Conservation (phyloP, 2,888 invertebrate species). For the Polydrusus pterygomalis region DNA sequence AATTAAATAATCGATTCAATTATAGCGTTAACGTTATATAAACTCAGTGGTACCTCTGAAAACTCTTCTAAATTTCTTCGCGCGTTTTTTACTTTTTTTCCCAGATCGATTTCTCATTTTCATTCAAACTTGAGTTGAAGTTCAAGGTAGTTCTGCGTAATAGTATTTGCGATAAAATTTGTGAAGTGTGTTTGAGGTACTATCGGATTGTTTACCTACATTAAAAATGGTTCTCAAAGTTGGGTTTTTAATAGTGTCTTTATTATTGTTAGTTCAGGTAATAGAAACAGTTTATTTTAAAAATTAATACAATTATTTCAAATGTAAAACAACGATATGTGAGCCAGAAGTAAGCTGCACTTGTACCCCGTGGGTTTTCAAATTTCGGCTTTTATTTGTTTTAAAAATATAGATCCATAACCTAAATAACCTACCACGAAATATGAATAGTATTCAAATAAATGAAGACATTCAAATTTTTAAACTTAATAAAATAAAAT, state of each 20-base stretch:
- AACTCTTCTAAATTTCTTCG: constrained; percentile 14
- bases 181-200: not conserved
- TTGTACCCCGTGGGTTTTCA: too few relatives aligned
- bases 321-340: too few relatives aligned
- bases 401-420: too few relatives aligned
- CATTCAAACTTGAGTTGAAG: constrained; percentile 20
- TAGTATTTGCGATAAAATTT: not conserved
- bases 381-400: too few relatives aligned
- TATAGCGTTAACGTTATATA: not conserved
- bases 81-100: constrained; percentile 18
- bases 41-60: not conserved
- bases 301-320: too few relatives aligned
- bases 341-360: too few relatives aligned
- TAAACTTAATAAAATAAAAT: too few relatives aligned
- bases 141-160: not conserved
- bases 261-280: constrained; percentile 43
- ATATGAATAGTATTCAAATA: too few relatives aligned
- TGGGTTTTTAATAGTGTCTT: constrained; percentile 27
- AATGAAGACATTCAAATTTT: too few relatives aligned
- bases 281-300: not conserved
- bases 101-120: constrained; percentile 38
- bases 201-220: not conserved
- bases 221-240: constrained; percentile 10
- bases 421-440: too few relatives aligned
- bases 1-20: too few relatives aligned